A percentile compares a stretch with the other conserved stretches of the same genome.
phyloP scores from a whole-genome alignment of 1,140 invertebrate genomes.

The Sycobia sp. region DNA sequence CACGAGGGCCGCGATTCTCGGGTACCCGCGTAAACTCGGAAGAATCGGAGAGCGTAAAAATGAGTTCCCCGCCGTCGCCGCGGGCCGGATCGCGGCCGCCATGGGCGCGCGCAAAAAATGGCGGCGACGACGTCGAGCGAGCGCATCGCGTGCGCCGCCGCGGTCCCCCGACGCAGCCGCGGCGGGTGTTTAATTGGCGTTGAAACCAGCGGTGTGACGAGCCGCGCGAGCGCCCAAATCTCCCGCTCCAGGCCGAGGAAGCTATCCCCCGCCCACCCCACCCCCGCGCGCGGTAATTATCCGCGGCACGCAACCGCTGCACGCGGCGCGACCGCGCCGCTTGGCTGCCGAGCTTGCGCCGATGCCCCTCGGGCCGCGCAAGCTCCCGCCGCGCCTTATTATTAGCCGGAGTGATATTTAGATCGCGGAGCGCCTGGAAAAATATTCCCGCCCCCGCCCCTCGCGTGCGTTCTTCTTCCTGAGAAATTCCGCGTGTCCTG shows the following conservation, averaged over 20 bases:
- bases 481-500: slow-evolving; percentile 11
- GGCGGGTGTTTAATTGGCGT: slow-evolving; percentile 64
- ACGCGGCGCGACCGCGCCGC: background rate
- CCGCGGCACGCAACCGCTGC: slow-evolving; percentile 48
- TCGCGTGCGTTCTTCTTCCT: background rate
- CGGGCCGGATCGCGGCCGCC: slow-evolving; percentile 37
- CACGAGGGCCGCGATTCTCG: too few relatives aligned
- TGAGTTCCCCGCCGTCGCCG: too few relatives aligned
- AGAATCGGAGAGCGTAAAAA: slow-evolving; percentile 5
- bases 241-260: slow-evolving; percentile 35
- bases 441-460: background rate
- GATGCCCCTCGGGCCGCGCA: background rate
- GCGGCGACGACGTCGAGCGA: slow-evolving; percentile 50
- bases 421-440: slow-evolving; percentile 15
- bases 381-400: background rate
- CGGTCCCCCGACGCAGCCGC: slow-evolving; percentile 44
- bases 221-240: slow-evolving; percentile 42
- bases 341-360: background rate
- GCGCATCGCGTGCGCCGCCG: slow-evolving; percentile 46
- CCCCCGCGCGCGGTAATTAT: slow-evolving; percentile 55
- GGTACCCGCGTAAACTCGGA: background rate
- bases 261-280: too few relatives aligned
- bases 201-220: slow-evolving; percentile 63
- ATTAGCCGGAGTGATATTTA: slow-evolving; percentile 7
- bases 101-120: slow-evolving; percentile 51